Conservation (phyloP, 2,888 invertebrate genomes). For the Lithophane ornitopus region DNA sequence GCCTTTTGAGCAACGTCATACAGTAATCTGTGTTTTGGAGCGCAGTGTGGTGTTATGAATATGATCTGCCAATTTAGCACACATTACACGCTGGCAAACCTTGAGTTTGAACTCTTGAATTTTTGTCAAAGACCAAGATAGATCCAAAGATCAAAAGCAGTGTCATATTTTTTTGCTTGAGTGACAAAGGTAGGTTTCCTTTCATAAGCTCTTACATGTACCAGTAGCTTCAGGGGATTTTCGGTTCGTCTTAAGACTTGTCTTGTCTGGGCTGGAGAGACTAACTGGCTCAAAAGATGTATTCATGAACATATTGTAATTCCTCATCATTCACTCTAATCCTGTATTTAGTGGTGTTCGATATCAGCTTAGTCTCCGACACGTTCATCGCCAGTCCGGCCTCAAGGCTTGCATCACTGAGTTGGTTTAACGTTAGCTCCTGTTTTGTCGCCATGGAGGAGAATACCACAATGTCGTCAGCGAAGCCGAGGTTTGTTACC, state of each 20-base stretch:
- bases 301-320: background rate
- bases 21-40: background rate
- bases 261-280: background rate
- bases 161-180: too few relatives aligned
- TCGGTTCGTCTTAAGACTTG: background rate
- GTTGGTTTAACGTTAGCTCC: background rate
- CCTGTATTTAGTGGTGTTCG: background rate
- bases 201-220: too few relatives aligned
- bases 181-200: too few relatives aligned
- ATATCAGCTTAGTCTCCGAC: background rate
- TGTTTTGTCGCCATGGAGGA: background rate
- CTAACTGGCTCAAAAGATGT: background rate
- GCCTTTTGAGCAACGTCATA: background rate
- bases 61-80: too few relatives aligned
- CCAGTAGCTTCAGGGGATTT: background rate
- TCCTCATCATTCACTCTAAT: background rate
- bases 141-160: too few relatives aligned
- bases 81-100: too few relatives aligned
- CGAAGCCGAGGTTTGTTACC: background rate
- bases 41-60: too few relatives aligned
- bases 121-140: too few relatives aligned
- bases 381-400: background rate
- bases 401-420: background rate
- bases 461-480: background rate
- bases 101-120: too few relatives aligned